Evolutionary conservation across 1,140 invertebrate species (phyloP).

Genomic region (Rhagoletis zephyria): DNA sequence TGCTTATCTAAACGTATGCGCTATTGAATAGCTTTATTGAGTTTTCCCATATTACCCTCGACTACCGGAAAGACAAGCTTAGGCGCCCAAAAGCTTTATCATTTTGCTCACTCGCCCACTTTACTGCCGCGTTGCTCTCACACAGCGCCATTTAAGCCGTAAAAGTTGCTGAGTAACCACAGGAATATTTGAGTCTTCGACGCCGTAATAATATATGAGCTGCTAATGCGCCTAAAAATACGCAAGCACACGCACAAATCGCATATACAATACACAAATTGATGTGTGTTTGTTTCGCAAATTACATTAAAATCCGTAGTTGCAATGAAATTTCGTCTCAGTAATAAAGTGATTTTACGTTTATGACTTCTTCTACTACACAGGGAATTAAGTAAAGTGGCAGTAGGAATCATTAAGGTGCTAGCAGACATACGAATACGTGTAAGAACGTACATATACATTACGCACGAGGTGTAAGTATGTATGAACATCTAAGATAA

Average conservation of each 20-base stretch:
- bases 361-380: slow-evolving; percentile 35
- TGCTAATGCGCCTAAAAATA: slow-evolving; percentile 44
- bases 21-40: neutral
- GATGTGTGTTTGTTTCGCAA: slow-evolving; percentile 18
- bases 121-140: neutral
- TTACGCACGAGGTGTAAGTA: neutral
- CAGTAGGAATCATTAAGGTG: neutral
- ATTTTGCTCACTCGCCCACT: neutral
- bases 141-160: neutral
- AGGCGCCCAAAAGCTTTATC: slow-evolving; percentile 28
- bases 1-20: no score
- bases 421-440: neutral
- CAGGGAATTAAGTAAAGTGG: neutral
- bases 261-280: neutral
- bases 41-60: neutral
- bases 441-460: neutral
- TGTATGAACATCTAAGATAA: neutral
- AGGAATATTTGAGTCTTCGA: slow-evolving; percentile 19
- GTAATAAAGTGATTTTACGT: slow-evolving; percentile 49
- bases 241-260: neutral
- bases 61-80: neutral
- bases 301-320: slow-evolving; percentile 38
- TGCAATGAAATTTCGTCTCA: slow-evolving; percentile 29
- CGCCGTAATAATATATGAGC: slow-evolving; percentile 24
- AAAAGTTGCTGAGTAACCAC: slow-evolving; percentile 42